A percentile compares a stretch with the other conserved stretches of the same genome.
Evolutionary conservation across 2,797 vertebrate genomes (phyloP).

Genomic region (Echeneis naucrates): DNA sequence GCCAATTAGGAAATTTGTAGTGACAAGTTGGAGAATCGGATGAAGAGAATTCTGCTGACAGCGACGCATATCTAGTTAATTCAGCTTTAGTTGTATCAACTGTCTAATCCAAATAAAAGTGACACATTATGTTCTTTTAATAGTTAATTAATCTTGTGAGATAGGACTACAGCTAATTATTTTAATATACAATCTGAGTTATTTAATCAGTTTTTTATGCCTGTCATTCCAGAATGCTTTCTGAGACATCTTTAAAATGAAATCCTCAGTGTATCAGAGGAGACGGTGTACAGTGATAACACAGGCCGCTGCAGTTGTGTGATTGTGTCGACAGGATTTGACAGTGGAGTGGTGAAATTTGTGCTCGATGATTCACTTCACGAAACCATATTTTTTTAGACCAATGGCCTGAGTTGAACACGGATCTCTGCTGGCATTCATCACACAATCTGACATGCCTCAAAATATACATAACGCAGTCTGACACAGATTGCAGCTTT

Average conservation of each 20-base stretch:
- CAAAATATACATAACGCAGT: background rate
- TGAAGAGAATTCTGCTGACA: constrained; percentile 40
- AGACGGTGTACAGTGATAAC: background rate
- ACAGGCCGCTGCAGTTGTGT: background rate
- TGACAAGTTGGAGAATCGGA: constrained; percentile 30
- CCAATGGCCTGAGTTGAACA: background rate
- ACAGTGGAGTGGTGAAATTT: too few species aligned
- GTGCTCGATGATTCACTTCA: too few species aligned
- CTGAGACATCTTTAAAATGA: too few species aligned
- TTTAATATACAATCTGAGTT: too few species aligned
- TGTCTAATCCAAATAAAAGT: background rate
- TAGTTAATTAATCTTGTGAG: too few species aligned
- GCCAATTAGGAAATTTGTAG: constrained; percentile 53
- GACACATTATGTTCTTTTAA: background rate
- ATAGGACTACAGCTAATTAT: too few species aligned
- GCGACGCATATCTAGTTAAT: constrained; percentile 38
- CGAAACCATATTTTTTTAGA: background rate
- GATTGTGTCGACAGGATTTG: too few species aligned
- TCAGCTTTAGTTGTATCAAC: background rate
- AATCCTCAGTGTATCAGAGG: too few species aligned
- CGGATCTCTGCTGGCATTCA: background rate
- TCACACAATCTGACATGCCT: background rate
- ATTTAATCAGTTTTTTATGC: too few species aligned
- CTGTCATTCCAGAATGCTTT: too few species aligned
- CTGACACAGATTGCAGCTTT: constrained; percentile 15